phyloP scores from a whole-genome alignment of 2,888 invertebrate species.

The Linhomoeus sp. region DNA sequence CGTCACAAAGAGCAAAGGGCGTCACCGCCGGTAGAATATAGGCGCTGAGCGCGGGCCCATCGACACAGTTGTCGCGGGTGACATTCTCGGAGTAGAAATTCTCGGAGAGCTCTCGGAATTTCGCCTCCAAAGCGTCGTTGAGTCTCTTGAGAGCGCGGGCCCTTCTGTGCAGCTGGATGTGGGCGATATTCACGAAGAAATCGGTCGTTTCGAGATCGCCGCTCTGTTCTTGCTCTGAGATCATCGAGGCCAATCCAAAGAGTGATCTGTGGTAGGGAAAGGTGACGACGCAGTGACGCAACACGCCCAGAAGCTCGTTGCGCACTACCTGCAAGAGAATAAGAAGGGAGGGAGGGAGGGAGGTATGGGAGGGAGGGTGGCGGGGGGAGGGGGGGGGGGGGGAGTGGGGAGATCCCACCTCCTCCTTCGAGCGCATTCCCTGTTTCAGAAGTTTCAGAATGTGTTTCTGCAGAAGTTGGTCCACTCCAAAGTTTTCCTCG shows the following conservation, averaged over 20 bases:
- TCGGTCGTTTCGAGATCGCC: conserved; percentile 56
- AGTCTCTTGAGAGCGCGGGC: conserved; percentile 55
- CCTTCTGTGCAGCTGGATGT: conserved; percentile 58
- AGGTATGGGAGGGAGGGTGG: too few relatives aligned
- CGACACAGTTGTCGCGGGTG: conserved; percentile 1
- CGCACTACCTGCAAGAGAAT: conserved; percentile 39
- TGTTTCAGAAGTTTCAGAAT: background rate
- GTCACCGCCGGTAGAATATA: conserved; percentile 66
- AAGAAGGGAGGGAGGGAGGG: too few relatives aligned
- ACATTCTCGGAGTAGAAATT: too few relatives aligned
- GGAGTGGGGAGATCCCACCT: too few relatives aligned
- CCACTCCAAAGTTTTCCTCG: too few relatives aligned
- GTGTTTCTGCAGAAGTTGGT: too few relatives aligned
- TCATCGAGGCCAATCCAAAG: conserved; percentile 23
- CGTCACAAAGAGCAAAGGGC: conserved; percentile 46
- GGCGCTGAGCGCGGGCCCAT: conserved; percentile 46
- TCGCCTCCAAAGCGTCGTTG: conserved; percentile 25
- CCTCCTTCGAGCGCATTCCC: too few relatives aligned
- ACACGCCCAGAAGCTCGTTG: conserved; percentile 54
- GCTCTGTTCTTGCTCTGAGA: conserved; percentile 9
- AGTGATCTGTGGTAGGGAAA: conserved; percentile 22
- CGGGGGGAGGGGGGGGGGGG: too few relatives aligned
- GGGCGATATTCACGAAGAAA: conserved; percentile 78
- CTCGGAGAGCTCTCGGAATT: conserved; percentile 7
- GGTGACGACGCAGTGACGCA: conserved; percentile 43